Percentiles rank a stretch among this genome's conserved stretches.
Evolutionary conservation across 2,888 invertebrate genomes (phyloP).

Genomic region (Acronicta alni): DNA sequence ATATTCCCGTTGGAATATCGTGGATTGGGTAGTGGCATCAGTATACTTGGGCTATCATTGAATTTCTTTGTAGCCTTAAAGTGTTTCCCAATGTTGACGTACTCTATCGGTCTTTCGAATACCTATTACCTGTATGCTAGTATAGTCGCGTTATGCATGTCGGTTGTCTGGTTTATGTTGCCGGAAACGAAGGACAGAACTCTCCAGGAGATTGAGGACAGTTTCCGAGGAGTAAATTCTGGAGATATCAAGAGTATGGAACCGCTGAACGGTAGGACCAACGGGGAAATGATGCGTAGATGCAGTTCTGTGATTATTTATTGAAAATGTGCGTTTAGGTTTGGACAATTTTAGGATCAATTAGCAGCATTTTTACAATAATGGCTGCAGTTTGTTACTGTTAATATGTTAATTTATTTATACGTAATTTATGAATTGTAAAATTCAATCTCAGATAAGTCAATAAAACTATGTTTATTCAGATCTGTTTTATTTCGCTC

Average conservation of each 20-base stretch:
- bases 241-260: conserved; percentile 68
- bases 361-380: conserved; percentile 1
- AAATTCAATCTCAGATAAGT: conserved; percentile 45
- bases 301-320: conserved; percentile 81
- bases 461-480: conserved; percentile 42
- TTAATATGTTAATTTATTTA: conserved; percentile 27
- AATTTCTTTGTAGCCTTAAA: conserved; percentile 92
- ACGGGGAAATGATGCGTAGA: conserved; percentile 71
- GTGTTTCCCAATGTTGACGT: conserved; percentile 89
- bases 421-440: conserved; percentile 46
- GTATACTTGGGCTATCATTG: conserved; percentile 90
- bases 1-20: conserved; percentile 91
- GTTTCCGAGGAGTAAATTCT: conserved; percentile 74
- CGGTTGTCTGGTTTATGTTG: conserved; percentile 88
- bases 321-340: conserved; percentile 49
- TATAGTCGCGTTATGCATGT: conserved; percentile 84
- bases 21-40: conserved; percentile 91
- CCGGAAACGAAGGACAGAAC: conserved; percentile 92
- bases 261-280: conserved; percentile 68
- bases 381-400: neutral
- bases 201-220: conserved; percentile 91
- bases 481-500: conserved; percentile 37
- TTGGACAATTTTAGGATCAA: neutral
- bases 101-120: conserved; percentile 85
- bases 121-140: conserved; percentile 90